A percentile compares a stretch with the other conserved stretches of the same genome.
These are phyloP conservation scores for Strigops habroptila DNA, from an alignment of 2,113 vertebrate genomes.

Conservation along the genomic window DNA sequence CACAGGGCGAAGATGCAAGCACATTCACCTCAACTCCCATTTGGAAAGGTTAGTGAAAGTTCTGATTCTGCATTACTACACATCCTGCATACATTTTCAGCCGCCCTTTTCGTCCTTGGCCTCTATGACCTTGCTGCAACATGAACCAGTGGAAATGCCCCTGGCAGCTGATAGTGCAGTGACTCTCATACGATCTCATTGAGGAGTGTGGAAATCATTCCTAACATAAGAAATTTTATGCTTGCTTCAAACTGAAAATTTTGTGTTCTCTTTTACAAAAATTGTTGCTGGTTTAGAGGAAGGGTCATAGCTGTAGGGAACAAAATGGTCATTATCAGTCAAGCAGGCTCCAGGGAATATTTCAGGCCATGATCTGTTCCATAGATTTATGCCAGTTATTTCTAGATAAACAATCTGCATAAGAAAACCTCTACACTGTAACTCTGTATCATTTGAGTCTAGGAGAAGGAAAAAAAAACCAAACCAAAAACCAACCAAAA, in stretches of 20 bases:
- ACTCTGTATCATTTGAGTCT: neutral
- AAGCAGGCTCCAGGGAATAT: neutral
- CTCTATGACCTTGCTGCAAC: neutral
- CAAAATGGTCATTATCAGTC: neutral
- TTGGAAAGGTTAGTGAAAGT: neutral
- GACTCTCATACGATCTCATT: neutral
- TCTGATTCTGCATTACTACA: neutral
- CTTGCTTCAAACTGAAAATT: neutral
- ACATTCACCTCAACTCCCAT: neutral
- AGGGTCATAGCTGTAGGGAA: neutral
- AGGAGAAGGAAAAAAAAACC: neutral
- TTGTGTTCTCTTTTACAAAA: neutral
- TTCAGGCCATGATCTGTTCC: neutral
- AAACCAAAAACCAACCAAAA: neutral
- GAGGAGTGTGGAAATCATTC: neutral
- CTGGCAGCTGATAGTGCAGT: neutral
- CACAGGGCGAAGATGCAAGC: neutral
- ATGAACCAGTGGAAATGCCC: neutral
- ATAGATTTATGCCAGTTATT: neutral
- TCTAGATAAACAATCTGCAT: neutral
- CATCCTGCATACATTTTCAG: neutral
- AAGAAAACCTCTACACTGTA: neutral
- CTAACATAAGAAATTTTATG: neutral
- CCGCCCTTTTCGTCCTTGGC: neutral
- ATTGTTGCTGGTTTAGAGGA: neutral